Base-by-base conservation (phyloP, 2,113 vertebrate genomes). In the Theristicus caerulescens region DNA sequence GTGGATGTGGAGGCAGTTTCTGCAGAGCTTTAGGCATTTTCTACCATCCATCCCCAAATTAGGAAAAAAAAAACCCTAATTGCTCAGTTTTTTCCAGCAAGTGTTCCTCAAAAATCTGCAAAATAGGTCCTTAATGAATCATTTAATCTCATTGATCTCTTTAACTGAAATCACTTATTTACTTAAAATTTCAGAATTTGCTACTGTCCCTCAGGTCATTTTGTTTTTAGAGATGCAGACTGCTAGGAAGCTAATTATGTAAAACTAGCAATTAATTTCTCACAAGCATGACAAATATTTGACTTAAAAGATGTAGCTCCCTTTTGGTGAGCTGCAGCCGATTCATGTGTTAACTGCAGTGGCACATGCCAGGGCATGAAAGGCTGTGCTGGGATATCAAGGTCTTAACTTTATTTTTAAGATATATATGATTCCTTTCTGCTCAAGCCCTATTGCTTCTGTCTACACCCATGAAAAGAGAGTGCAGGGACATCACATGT, bases 241-340 rank as follows among this genome's bases (percentile, higher is more conserved):
- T 89, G 82, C 67, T 64, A 77, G 88, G 78, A 69, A 96, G 85
- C 82, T 94, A 92, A 95, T 94, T 95, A 93, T 94, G 87, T 54
- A 96, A 88, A 94, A 86, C 80, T 4, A 88, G 94, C 93, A 94
- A 96, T 97, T 97, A 95, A 94, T 93, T 92, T 90, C 85, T 83
- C 49, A 54, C 62, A 70, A 76, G 87, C 74, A 62, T 38, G 85
- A 82, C 58, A 82, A 96, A 95, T 94, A 96, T 90, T 95, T 82
- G 81, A 90, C 71, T 96, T 93, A 62, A 54, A 85, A 86, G 87
- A 65, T 42, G 73, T 24, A 10, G 57, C 31, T 59, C 12, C 36
- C 52, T 71, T n/a, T 19, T 24, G 70, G 42, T 21, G 74, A 88
- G 94, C 78, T 77, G 40, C 84, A 85, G 70, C 40, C 81, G 25